These are phyloP conservation scores for Suncus etruscus DNA, from an alignment of 2,113 vertebrate genomes.

Conservation along the genomic window DNA sequence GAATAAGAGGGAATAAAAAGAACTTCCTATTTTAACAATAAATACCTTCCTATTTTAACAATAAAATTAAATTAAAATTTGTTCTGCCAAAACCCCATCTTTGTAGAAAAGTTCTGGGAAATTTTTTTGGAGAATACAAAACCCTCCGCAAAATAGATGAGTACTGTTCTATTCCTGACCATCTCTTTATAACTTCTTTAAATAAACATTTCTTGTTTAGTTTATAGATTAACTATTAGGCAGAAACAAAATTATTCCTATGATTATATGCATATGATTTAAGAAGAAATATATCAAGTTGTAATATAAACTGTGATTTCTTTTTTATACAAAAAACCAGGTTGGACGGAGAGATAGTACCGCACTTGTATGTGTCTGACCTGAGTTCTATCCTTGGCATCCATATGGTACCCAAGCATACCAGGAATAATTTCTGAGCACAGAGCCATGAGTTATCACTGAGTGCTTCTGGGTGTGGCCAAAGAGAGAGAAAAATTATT, in stretches of 20 bases:
- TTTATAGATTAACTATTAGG: neutral
- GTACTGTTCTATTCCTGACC: neutral
- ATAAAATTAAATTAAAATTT: neutral
- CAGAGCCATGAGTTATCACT: no score
- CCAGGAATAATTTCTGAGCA: no score
- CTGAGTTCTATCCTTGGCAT: no score
- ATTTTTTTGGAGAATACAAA: neutral
- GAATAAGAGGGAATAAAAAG: no score
- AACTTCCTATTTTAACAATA: no score
- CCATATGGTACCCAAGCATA: no score
- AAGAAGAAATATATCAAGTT: neutral
- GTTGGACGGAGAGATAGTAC: no score
- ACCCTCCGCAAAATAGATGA: neutral
- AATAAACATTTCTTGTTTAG: neutral
- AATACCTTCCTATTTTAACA: neutral
- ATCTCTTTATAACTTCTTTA: neutral
- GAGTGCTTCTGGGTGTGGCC: no score
- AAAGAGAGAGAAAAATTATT: no score
- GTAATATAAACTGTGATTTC: neutral
- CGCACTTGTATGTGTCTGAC: no score
- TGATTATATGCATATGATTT: neutral
- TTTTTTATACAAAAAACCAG: constrained; percentile 20
- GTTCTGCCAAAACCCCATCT: neutral
- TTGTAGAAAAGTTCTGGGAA: neutral
- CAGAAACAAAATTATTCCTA: neutral